Base-by-base conservation (phyloP, 2,888 invertebrate species). In the Branchinecta sandiegonensis region DNA sequence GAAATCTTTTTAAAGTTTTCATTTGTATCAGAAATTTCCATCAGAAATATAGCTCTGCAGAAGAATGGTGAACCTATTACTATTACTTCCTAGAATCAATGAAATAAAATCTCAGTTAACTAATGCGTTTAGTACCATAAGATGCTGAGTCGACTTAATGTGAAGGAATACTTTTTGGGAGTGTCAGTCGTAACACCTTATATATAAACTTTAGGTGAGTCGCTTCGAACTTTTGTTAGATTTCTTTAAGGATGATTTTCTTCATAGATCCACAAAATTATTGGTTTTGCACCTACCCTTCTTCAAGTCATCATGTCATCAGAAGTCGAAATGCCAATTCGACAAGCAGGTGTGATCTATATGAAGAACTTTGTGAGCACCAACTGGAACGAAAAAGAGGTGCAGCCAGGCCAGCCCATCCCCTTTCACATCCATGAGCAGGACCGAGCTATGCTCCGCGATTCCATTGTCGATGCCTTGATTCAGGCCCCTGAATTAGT, bases 301-400 rank as follows among this genome's bases (percentile, higher is more conserved):
- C 82, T 99, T 67, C 93, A 94, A 84, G 89, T 96, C 71, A 88
- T 96, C 69, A 93, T 95, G 91, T 85, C 87, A 78, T 85, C 85
- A 75, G 91, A 92, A 73, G 83, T 94, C 66, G 89, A 94, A 71
- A 86, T 91, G 83, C 90, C 94, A 72, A 88, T 95, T 0, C 82
- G 96, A 72, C 96, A 97, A 82, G 96, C 96, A 72, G 83, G 93
- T 74, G 96, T 90, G 56, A 91, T 99, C 73, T 99, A 95, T 80
- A 81, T 99, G 72, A 99, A 99, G 81, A 99, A 97, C 81, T 83
- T 94, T 76, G 82, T 97, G 69, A 86, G 85, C 47, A 85, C 86
- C 74, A 89, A 86, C 78, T 99, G 97, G 97, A 86, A 86, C 72
- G 90, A 91, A 73, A 85, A 86, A 73, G 90, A 91, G 74, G 74